Evolutionary conservation across 2,113 vertebrate species (phyloP).

Genomic region (Anolis sagrei): DNA sequence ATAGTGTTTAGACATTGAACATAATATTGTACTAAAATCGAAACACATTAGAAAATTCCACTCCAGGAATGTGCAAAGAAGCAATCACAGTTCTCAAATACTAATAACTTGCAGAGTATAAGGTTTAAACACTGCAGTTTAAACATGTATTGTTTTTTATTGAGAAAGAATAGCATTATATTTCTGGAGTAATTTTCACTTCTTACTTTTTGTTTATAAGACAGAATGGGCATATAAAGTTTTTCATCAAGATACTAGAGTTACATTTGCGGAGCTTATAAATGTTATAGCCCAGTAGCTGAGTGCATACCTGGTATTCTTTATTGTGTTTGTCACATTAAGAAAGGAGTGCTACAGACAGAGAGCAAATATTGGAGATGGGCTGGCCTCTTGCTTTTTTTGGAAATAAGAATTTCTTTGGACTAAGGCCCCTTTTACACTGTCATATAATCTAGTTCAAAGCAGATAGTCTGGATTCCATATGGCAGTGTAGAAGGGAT

Average conservation of each 20-base stretch:
- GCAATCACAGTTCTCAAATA: background rate
- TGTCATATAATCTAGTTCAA: no score
- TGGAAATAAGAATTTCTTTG: background rate
- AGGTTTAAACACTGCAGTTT: constrained; percentile 34
- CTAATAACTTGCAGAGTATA: background rate
- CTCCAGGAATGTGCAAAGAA: constrained; percentile 8
- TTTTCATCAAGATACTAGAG: background rate
- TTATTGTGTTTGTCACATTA: background rate
- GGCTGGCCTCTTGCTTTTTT: background rate
- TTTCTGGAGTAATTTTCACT: background rate
- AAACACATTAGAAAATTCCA: background rate
- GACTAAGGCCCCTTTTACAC: no score
- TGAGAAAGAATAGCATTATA: constrained; percentile 33
- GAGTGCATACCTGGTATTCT: background rate
- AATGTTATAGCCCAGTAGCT: background rate
- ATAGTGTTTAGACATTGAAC: background rate
- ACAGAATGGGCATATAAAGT: background rate
- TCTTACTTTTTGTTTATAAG: background rate
- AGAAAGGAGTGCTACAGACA: no score
- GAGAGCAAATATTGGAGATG: background rate
- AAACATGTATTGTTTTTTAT: constrained; percentile 7
- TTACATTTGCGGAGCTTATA: background rate
- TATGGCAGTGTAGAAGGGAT: no score
- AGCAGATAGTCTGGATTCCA: no score
- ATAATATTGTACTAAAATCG: background rate